Conservation (phyloP, 2,888 invertebrate species). For the Congeria kusceri region DNA sequence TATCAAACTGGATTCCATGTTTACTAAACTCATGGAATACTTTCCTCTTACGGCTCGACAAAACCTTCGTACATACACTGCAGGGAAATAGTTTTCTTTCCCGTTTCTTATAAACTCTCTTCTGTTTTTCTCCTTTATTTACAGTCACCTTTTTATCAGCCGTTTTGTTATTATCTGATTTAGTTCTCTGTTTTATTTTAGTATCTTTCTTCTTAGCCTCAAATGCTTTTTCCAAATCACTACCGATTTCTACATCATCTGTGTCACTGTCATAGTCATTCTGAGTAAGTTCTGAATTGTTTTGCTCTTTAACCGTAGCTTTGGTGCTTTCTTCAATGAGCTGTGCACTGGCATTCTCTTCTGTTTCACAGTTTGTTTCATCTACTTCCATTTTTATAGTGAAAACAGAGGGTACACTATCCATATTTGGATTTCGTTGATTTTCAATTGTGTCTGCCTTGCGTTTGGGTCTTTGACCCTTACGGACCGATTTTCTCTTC, state of each 20-base stretch:
- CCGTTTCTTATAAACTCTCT: conserved; percentile 26
- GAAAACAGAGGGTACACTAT: background rate
- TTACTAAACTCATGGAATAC: conserved; percentile 60
- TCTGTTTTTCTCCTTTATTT: background rate
- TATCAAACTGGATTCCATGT: conserved; percentile 57
- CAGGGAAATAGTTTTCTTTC: conserved; percentile 47
- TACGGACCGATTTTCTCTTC: background rate
- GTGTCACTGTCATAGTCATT: conserved; percentile 21
- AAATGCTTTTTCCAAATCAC: background rate
- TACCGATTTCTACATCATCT: conserved; percentile 25
- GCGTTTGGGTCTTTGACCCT: background rate
- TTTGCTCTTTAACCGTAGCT: background rate
- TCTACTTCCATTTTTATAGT: conserved; percentile 7
- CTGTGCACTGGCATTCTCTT: background rate
- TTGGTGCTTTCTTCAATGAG: background rate
- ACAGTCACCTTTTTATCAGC: conserved; percentile 2
- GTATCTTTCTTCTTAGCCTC: background rate
- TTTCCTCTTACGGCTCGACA: conserved; percentile 52
- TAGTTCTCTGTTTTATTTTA: conserved; percentile 22
- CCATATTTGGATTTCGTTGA: conserved; percentile 5
- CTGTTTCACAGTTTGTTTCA: background rate
- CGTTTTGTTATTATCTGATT: conserved; percentile 16
- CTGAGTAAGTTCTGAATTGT: background rate
- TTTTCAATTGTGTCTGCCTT: background rate
- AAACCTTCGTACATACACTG: conserved; percentile 43